Evolutionary conservation across 2,888 invertebrate species (phyloP), one percentile per base, ranked within the genome.

Genomic region (Sympetrum striolatum): DNA sequence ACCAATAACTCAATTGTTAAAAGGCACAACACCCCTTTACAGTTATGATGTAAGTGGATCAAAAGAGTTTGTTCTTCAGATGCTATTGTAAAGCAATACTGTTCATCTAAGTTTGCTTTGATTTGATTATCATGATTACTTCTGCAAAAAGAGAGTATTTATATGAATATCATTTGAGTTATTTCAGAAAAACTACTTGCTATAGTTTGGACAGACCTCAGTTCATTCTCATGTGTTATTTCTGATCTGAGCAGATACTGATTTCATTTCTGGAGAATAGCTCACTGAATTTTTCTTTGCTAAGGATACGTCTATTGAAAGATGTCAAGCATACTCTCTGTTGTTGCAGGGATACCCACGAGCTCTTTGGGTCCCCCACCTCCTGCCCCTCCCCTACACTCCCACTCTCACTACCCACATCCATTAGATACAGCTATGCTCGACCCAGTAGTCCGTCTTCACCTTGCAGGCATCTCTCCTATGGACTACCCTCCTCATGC

Each of bases 401-500:
- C 73, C 73, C 80, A 86, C 64, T 64, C 25, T 31, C 86, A 86
- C 60, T 86, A 86, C 22, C 86, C 86, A 22, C 86, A 86, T n/a
- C 86, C 60, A n/a, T 37, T 94, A 81, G 95, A 95, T 80, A 95
- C 95, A 39, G 96, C 96, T 91, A 96, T 96, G 93, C 94, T 96
- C 91, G 96, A 96, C 92, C 96, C 96, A 92, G 96, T 97, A 92
- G 98, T 98, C 94, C 95, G 98, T 92, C 94, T 97, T 92, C 97
- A 97, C 91, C 95, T 97, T 93, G 97, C 98, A 22, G 86, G 86
- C 35, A 58, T 86, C 64, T 86, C 86, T 22, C 86, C 86, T 12
- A 86, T 86, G 22, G 86, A 86, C 86, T 86, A 86, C 86, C 86
- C 58, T 37, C 86, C 58, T 37, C 86, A 58, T n/a, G 64, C 58